phyloP scores from a whole-genome alignment of 2,888 invertebrate species.

The Eilema caniola region DNA sequence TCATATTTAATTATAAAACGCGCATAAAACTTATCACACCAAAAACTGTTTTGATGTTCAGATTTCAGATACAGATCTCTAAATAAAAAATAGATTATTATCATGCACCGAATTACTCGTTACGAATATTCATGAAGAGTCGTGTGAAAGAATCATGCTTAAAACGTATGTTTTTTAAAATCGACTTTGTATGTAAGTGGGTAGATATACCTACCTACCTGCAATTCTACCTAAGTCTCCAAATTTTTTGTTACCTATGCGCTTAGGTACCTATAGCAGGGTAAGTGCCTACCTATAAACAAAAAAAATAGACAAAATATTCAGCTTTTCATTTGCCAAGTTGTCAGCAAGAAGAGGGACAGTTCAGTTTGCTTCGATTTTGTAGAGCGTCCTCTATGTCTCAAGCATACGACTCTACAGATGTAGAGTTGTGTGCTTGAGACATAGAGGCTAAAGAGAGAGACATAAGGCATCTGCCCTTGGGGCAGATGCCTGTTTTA shows the following conservation, averaged over 20 bases:
- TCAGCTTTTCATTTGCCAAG: too few relatives aligned
- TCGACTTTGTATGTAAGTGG: too few relatives aligned
- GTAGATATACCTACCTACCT: too few relatives aligned
- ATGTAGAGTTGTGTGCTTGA: too few relatives aligned
- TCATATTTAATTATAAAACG: not conserved
- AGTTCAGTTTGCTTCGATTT: not conserved
- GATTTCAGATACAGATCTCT: not conserved
- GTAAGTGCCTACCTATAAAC: not conserved
- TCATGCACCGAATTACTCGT: not conserved
- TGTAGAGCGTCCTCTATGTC: not conserved
- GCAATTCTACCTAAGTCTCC: too few relatives aligned
- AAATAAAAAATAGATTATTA: not conserved
- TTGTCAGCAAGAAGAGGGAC: too few relatives aligned
- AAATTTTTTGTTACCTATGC: too few relatives aligned
- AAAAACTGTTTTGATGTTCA: not conserved
- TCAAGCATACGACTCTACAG: not conserved
- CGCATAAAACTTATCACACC: constrained; percentile 4
- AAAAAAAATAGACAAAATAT: not conserved
- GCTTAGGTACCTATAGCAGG: too few relatives aligned
- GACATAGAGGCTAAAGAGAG: too few relatives aligned
- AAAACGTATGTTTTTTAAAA: too few relatives aligned
- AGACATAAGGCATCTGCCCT: too few relatives aligned
- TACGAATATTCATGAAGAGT: not conserved
- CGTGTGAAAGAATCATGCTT: not conserved
- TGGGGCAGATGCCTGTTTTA: too few relatives aligned